Conservation (phyloP, 2,888 invertebrate genomes). For the Glyphotaelius pellucidus region DNA sequence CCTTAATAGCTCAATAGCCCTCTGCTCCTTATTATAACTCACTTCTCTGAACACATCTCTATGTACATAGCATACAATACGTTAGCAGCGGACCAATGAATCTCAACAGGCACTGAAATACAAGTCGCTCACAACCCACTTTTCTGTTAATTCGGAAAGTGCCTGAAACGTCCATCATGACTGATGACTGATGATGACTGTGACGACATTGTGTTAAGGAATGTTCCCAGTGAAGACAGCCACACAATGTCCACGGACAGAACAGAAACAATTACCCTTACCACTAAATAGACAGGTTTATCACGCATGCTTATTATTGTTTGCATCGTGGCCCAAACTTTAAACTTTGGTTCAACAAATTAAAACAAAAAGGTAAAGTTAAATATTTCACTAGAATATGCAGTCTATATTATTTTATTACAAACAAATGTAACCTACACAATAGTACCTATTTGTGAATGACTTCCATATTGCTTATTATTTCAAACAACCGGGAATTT, state of each 20-base stretch:
- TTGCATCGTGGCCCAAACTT: background rate
- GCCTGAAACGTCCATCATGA: background rate
- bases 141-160: background rate
- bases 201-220: background rate
- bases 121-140: background rate
- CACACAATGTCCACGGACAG: background rate
- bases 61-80: background rate
- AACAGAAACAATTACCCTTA: background rate
- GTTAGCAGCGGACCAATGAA: background rate
- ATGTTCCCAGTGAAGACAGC: background rate
- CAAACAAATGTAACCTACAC: background rate
- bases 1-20: background rate
- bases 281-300: background rate
- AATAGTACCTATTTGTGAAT: background rate
- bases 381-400: background rate
- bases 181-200: background rate
- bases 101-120: background rate
- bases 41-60: background rate
- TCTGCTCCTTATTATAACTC: background rate
- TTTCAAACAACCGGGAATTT: background rate
- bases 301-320: background rate
- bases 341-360: background rate
- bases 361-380: background rate
- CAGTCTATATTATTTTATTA: slow-evolving; percentile 2
- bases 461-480: background rate